These are phyloP conservation scores for Eledone cirrhosa DNA, from an alignment of 2,888 invertebrate species.

Conservation along the genomic window DNA sequence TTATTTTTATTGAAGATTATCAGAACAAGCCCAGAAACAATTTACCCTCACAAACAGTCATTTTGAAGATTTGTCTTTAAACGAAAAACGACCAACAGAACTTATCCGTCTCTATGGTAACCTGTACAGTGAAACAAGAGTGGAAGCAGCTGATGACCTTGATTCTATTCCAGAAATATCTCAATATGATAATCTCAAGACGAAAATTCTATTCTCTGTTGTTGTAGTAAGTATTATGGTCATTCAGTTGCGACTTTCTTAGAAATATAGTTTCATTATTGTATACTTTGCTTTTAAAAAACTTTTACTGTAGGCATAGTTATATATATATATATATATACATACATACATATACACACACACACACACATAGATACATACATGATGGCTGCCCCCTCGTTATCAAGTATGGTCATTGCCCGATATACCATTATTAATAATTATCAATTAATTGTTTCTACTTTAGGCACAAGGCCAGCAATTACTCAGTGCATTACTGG, in stretches of 20 bases:
- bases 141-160: slow-evolving; percentile 86
- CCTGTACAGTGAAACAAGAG: slow-evolving; percentile 84
- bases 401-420: no score
- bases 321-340: neutral
- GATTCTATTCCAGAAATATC: slow-evolving; percentile 82
- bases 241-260: neutral
- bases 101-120: slow-evolving; percentile 82
- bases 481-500: no score
- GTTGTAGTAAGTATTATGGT: slow-evolving; percentile 80
- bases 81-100: slow-evolving; percentile 68
- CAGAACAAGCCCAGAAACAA: slow-evolving; percentile 58
- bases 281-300: neutral
- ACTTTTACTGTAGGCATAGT: neutral
- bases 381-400: no score
- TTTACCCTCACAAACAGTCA: slow-evolving; percentile 50
- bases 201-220: slow-evolving; percentile 94
- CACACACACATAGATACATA: no score
- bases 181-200: slow-evolving; percentile 87
- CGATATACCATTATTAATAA: no score
- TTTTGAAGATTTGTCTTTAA: slow-evolving; percentile 64
- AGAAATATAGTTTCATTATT: neutral
- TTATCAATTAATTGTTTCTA: no score
- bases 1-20: slow-evolving; percentile 53
- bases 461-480: no score
- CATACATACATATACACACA: neutral